These are phyloP conservation scores for Oncorhynchus masou DNA, from an alignment of 2,113 vertebrate species.

Conservation along the genomic window DNA sequence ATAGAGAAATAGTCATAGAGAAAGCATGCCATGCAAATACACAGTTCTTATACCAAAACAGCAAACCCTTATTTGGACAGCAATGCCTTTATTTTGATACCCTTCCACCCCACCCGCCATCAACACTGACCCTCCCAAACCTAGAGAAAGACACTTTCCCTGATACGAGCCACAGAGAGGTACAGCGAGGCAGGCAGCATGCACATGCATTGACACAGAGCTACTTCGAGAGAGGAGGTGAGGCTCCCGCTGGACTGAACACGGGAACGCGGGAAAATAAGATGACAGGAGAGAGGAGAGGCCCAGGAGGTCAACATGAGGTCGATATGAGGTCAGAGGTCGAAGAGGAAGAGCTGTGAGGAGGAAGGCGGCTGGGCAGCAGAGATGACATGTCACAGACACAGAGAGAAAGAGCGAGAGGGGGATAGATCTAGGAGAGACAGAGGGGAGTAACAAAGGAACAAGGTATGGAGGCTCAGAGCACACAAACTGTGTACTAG, in stretches of 20 bases:
- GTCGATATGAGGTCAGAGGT: constrained; percentile 86
- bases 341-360: constrained; percentile 79
- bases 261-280: constrained; percentile 51
- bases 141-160: not conserved
- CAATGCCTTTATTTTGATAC: constrained; percentile 9
- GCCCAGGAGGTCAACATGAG: constrained; percentile 81
- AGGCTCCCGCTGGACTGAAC: constrained; percentile 59
- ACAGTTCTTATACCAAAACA: constrained; percentile 36
- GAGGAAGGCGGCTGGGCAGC: constrained; percentile 66
- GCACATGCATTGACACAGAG: constrained; percentile 56
- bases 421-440: constrained; percentile 22
- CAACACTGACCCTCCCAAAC: constrained; percentile 1
- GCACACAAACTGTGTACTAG: constrained; percentile 49
- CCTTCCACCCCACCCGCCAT: constrained; percentile 15
- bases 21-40: constrained; percentile 74
- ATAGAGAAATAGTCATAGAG: constrained; percentile 50
- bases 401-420: constrained; percentile 41
- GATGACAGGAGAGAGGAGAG: constrained; percentile 72
- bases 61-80: constrained; percentile 14
- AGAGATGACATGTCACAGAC: constrained; percentile 71
- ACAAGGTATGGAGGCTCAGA: constrained; percentile 69
- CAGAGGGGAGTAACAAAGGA: constrained; percentile 37
- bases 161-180: constrained; percentile 1
- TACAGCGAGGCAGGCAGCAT: constrained; percentile 68
- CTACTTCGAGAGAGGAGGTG: constrained; percentile 65